A percentile compares a stretch with the other conserved stretches of the same genome.
Evolutionary conservation across 2,797 vertebrate species (phyloP).

Genomic region (Acanthurus lineatus): DNA sequence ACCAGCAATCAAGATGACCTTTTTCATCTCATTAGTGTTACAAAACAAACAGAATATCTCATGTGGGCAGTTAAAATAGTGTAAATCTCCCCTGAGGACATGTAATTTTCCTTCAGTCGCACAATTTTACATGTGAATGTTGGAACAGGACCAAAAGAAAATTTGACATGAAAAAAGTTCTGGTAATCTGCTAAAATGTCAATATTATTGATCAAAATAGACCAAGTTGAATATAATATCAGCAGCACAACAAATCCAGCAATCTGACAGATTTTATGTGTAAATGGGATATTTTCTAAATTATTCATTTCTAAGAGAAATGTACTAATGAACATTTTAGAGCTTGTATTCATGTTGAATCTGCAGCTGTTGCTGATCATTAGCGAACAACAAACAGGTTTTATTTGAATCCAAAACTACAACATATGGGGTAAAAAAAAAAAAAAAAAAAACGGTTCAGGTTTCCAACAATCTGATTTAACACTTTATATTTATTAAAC

Average conservation of each 20-base stretch:
- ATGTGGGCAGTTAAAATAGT: neutral
- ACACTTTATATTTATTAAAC: neutral
- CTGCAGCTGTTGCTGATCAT: neutral
- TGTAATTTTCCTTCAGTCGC: no score
- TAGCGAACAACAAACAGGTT: neutral
- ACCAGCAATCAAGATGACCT: slow-evolving; percentile 1
- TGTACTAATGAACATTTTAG: neutral
- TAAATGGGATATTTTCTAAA: no score
- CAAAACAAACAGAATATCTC: slow-evolving; percentile 26
- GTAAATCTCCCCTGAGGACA: neutral
- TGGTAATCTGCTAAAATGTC: no score
- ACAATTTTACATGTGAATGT: neutral
- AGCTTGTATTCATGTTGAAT: neutral
- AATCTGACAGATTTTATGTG: no score
- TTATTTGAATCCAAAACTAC: neutral
- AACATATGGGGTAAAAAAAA: no score
- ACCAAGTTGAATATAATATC: no score
- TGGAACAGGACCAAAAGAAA: neutral
- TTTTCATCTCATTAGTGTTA: slow-evolving; percentile 8
- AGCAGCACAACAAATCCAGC: no score
- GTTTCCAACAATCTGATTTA: neutral
- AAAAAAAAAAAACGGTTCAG: neutral
- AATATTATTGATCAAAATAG: no score
- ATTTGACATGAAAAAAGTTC: neutral
- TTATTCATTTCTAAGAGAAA: no score